Base-by-base conservation (phyloP, 2,888 invertebrate species). In the Melinaea menophilus region DNA sequence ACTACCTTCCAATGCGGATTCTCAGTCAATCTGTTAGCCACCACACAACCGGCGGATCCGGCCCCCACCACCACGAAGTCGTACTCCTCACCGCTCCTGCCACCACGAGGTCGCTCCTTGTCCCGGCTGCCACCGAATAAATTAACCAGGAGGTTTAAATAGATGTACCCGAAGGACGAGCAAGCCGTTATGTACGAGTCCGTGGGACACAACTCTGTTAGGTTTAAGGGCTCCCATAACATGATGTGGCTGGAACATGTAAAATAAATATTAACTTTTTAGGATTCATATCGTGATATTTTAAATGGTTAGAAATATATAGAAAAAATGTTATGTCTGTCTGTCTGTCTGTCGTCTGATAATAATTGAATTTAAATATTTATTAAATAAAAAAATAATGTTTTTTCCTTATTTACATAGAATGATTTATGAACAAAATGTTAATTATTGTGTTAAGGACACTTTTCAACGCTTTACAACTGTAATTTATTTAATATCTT, bases 31-130 rank as follows among this genome's bases (percentile, higher is more conserved):
- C 87, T 73, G 47, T 83, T 86, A 0, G 85, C 80, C 0, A 86
- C 77, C 0, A 87, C 82, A 51, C 85, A 84, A 0, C 87, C 87
- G 0, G 87, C 82, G 0, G 86, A 41, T 0, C 87, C 87, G 0
- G 86, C 87, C 0, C 86, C 87, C 0, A 87, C 84, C 0, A 87
- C 78, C 2, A 87, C 80, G 45, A 87, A 87, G 55, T 87, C 86
- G 59, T 79, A 86, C 41, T 78, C 78, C 34, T 51, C 31, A 7
- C 87, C 0, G 85, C 86, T 0, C 86, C 87, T 0, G 86, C 82
- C 0, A 86, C 5, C 41, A 5, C 41, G 41, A 41, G 86, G 55
- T 86, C 85, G 59, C 79, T 77, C 33, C 41, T 67, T 66, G 58
- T 82, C 81, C 0, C 61, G 41, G 0, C 85, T 79, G 5, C 75